Evolutionary conservation across 2,888 invertebrate species (phyloP), one percentile per base, ranked within the genome.

Genomic region (Mesodorylaimus sp.): DNA sequence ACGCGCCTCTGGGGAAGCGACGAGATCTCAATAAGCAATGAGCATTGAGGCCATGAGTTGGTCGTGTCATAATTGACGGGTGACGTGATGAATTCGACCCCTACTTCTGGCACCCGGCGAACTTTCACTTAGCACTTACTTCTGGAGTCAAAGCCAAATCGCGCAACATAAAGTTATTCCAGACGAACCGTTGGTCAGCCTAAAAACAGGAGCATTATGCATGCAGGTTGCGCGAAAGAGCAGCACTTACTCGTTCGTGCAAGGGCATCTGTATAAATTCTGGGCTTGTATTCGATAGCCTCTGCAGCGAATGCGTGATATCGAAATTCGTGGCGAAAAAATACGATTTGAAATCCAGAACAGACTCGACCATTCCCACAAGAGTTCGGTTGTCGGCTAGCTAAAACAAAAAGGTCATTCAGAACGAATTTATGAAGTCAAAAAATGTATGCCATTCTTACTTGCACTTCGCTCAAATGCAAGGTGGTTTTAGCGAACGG

Each of bases 271-370:
- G 77, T 55, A 81, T 74, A 66, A 86, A 87, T 57, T 85, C 84
- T 0, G 83, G 80, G 0, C 81, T 76, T 48, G 83, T 82, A 48
- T 81, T 80, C 51, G 62, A 53, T 3, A 70, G 57, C 19, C 68
- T 55, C 25, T 50, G 50, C 16, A 50, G 23, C 0, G 85, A 77
- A 68, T 91, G 89, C 25, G 87, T 86, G 50, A 97, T 70, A 70
- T 97, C 95, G 64, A 86, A 87, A 1, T 83, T 81, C 61, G 87
- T 84, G 19, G 89, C 91, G 72, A 86, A 95, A 71, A 91, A 97
- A 59, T 84, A 83, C 60, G 79, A 78, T 1, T 87, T 85, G 1
- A 83, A 82, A 37, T 79, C 77, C 48, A 97, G 72, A 0, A 85
- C 80, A 52, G 75, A 74, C 52, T 82, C 80, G 13, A 95, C 64